phyloP scores from a whole-genome alignment of 1,140 invertebrate species.

The Eumaeus atala region DNA sequence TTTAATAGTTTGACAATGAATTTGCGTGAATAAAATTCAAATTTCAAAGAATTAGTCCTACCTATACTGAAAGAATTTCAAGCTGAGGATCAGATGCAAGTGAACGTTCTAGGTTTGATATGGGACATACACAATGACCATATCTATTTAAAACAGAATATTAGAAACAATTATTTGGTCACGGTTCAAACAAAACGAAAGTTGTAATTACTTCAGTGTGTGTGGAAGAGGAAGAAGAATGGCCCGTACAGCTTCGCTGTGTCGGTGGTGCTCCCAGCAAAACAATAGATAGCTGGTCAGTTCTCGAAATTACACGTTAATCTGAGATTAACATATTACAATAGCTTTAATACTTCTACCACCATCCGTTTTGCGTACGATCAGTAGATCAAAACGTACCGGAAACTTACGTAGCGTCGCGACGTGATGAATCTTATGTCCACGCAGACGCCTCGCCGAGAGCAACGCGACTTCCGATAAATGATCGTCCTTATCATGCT shows the following conservation, averaged over 20 bases:
- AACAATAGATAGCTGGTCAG: constrained; percentile 15
- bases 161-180: constrained; percentile 21
- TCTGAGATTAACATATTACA: constrained; percentile 13
- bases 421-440: too few species aligned
- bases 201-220: too few species aligned
- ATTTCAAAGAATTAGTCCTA: constrained; percentile 16
- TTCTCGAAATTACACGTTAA: constrained; percentile 12
- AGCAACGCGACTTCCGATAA: too few species aligned
- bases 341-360: constrained; percentile 24
- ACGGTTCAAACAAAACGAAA: constrained; percentile 17
- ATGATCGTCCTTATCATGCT: too few species aligned
- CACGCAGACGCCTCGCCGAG: too few species aligned
- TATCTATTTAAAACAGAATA: constrained; percentile 9
- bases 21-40: constrained; percentile 26
- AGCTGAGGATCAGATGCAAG: constrained; percentile 10
- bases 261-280: constrained; percentile 27
- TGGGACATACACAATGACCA: too few species aligned
- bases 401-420: too few species aligned
- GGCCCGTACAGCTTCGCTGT: constrained; percentile 19
- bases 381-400: constrained; percentile 16
- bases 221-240: too few species aligned
- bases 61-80: constrained; percentile 18
- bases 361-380: constrained; percentile 23
- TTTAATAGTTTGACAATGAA: constrained; percentile 29
- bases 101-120: too few species aligned